phyloP scores from a whole-genome alignment of 2,113 vertebrate species.

The Seriola quinqueradiata region DNA sequence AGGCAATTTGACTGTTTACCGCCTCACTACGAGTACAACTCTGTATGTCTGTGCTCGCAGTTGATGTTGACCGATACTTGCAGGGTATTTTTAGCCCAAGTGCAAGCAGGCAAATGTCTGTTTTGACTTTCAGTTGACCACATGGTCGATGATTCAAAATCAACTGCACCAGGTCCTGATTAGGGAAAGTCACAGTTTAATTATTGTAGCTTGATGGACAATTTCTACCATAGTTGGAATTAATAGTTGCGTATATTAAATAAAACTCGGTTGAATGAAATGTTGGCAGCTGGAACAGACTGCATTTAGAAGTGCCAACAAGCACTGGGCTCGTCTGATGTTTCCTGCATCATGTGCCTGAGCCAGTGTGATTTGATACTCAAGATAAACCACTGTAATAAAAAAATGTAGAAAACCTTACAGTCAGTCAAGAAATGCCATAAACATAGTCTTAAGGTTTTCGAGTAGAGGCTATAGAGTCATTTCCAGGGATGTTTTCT shows the following conservation, averaged over 20 bases:
- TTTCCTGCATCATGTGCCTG: neutral
- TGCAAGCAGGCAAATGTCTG: constrained; percentile 11
- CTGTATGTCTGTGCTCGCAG: neutral
- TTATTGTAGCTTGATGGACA: constrained; percentile 43
- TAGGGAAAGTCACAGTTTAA: constrained; percentile 38
- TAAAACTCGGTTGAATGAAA: constrained; percentile 32
- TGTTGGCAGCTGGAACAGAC: constrained; percentile 32
- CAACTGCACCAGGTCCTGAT: constrained; percentile 24
- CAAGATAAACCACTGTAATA: neutral
- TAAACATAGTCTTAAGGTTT: neutral
- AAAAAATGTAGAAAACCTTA: neutral
- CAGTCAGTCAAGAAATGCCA: neutral
- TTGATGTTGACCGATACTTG: neutral
- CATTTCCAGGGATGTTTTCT: no score
- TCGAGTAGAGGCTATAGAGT: neutral
- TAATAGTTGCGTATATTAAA: constrained; percentile 45
- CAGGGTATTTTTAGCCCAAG: neutral
- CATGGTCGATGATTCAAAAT: constrained; percentile 19
- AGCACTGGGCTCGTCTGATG: constrained; percentile 22
- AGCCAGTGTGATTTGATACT: neutral
- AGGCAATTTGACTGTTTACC: constrained; percentile 47
- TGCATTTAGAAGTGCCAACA: constrained; percentile 29
- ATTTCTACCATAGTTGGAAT: constrained; percentile 32
- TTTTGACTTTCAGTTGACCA: constrained; percentile 46
- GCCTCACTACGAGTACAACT: neutral